Evolutionary conservation across 2,113 vertebrate species (phyloP).

Genomic region (Elephas maximus): DNA sequence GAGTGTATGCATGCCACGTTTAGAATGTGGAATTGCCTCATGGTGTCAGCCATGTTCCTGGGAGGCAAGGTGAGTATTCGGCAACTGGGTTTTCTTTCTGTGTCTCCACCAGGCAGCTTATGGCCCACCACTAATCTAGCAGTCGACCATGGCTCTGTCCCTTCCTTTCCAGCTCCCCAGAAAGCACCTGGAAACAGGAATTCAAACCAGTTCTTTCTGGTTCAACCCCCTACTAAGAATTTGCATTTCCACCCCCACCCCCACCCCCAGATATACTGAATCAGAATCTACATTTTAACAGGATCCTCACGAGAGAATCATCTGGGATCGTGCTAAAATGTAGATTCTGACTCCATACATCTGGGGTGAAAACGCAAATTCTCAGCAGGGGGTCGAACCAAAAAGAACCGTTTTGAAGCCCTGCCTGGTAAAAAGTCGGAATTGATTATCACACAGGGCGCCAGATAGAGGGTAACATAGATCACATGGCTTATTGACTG

Average conservation of each 20-base stretch:
- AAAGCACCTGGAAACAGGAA: not conserved
- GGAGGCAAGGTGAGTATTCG: fast-evolving
- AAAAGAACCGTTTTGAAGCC: too few species aligned
- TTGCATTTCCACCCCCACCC: too few species aligned
- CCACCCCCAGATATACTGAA: too few species aligned
- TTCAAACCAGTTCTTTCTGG: too few species aligned
- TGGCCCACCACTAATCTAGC: fast-evolving
- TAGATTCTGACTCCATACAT: too few species aligned
- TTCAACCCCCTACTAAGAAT: too few species aligned
- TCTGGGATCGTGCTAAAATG: too few species aligned
- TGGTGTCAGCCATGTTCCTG: not conserved
- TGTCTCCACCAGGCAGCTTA: fast-evolving
- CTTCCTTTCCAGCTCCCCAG: not conserved
- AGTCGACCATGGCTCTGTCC: not conserved
- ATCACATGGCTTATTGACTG: fast-evolving
- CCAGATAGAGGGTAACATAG: not conserved
- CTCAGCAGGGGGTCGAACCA: too few species aligned
- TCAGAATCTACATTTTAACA: too few species aligned
- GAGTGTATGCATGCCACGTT: fast-evolving
- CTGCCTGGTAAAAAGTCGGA: not conserved
- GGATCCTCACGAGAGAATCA: too few species aligned
- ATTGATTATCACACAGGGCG: not conserved
- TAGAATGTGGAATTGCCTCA: fast-evolving
- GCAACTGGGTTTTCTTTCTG: not conserved
- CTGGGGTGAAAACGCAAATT: too few species aligned